Evolutionary conservation across 1,140 invertebrate genomes (phyloP), one percentile per base, ranked within the genome.

Genomic region (Heliconius nattereri): DNA sequence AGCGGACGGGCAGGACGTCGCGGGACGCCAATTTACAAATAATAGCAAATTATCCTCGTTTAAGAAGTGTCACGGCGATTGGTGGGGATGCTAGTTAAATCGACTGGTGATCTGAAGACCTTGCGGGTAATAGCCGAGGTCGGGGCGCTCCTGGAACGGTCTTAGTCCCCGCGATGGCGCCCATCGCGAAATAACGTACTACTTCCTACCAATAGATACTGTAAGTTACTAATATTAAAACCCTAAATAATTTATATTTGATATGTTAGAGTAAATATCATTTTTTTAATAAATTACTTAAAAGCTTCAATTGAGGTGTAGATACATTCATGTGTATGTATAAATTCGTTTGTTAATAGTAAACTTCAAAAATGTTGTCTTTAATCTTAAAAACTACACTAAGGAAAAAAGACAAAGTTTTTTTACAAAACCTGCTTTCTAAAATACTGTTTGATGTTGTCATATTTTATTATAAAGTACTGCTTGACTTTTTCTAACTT

Each of bases 41-140:
- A 93, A 94, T 94, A 92, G 91, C 91, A 92, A 93, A 94, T 94
- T 94, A 94, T 92, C 91, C 89, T 91, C 91, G 92, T 94, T 93
- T 93, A 93, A 94, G 93, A 92, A 91, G 92, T 94, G 92, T 92
- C 89, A 92, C 88, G 86, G 88, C 89, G 90, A 92, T 92, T 94
- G 93, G 93, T 93, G 92, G 92, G 91, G 90, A 94, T 94, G 90
- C 83, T 89, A 86, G 87, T 83, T 93, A 92, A 94, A 94, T 94
- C 91, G 92, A 86, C 91, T 93, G 87, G 88, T 90, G 88, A 93
- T 93, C 85, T 83, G 78, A 84, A 93, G 92, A 94, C 92, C 92
- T 94, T 94, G 92, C 83, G 83, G 87, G 78, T 93, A 94, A 93
- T 93, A 85, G 88, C 86, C 80, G 88, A 88, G 90, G 86, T 89